A percentile compares a stretch with the other conserved stretches of the same genome.
phyloP scores from a whole-genome alignment of 2,888 invertebrate species.

The Odontocerum albicorne region DNA sequence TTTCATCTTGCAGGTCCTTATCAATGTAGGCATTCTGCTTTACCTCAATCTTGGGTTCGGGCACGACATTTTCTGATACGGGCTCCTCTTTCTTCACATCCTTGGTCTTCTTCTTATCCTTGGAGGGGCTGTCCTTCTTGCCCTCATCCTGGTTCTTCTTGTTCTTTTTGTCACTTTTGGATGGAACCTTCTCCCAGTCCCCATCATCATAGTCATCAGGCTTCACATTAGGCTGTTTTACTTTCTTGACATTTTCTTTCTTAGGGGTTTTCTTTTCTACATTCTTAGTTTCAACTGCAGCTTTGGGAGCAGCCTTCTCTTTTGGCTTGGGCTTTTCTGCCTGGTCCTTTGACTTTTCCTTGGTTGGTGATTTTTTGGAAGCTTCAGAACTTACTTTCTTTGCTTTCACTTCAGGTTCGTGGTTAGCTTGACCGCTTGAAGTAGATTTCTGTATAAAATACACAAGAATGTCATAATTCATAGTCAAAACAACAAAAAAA shows the following conservation, averaged over 20 bases:
- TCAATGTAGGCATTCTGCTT: slow-evolving; percentile 39
- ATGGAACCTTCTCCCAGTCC: slow-evolving; percentile 72
- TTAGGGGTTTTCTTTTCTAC: slow-evolving; percentile 29
- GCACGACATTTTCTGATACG: slow-evolving; percentile 1
- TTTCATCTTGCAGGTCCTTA: slow-evolving; percentile 50
- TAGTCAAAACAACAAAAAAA: no score
- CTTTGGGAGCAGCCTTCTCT: slow-evolving; percentile 44
- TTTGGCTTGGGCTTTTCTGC: slow-evolving; percentile 51
- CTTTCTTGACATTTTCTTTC: slow-evolving; percentile 39
- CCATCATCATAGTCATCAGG: slow-evolving; percentile 75
- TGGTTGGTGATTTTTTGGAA: slow-evolving; percentile 48
- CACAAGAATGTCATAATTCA: slow-evolving; percentile 7
- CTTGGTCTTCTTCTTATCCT: slow-evolving; percentile 50
- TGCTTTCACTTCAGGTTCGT: slow-evolving; percentile 56
- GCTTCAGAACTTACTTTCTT: slow-evolving; percentile 54
- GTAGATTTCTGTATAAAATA: slow-evolving; percentile 56
- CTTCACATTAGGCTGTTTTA: slow-evolving; percentile 60
- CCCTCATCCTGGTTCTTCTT: slow-evolving; percentile 64
- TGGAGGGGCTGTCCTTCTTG: slow-evolving; percentile 55
- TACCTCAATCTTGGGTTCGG: slow-evolving; percentile 50
- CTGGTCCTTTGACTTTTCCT: slow-evolving; percentile 51
- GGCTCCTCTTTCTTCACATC: slow-evolving; percentile 21
- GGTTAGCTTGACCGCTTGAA: slow-evolving; percentile 60
- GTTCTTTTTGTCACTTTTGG: slow-evolving; percentile 72
- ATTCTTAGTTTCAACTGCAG: slow-evolving; percentile 19